Conservation (phyloP, 64 coral and sea anemone species). For the Pachyseris speciosa region DNA sequence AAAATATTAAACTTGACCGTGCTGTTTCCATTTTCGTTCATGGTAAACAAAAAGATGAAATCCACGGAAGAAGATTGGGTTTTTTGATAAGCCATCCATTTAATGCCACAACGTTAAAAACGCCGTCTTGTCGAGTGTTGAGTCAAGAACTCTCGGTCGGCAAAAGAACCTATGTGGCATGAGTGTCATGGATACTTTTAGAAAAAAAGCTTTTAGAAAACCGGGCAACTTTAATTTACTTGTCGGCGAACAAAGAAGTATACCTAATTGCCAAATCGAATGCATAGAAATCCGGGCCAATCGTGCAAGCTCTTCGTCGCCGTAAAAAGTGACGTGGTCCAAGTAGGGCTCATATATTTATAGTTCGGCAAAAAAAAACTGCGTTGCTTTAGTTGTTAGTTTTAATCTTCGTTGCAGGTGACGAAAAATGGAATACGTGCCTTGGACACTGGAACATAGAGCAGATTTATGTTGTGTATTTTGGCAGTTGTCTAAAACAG, state of each 20-base stretch:
- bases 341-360: not conserved
- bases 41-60: not conserved
- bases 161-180: not conserved
- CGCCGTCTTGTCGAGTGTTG: not conserved
- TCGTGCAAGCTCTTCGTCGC: not conserved
- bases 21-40: conserved; percentile 1
- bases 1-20: not conserved
- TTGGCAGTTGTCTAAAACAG: no score
- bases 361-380: not conserved
- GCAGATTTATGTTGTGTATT: no score
- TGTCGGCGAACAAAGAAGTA: not conserved
- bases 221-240: not conserved
- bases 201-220: not conserved
- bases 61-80: not conserved
- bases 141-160: not conserved
- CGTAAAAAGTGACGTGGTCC: not conserved
- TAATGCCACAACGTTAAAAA: not conserved
- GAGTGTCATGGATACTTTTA: not conserved
- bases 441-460: no score
- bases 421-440: no score
- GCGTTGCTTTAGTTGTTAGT: no score
- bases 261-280: conserved; percentile 27
- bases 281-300: not conserved
- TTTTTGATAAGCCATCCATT: not conserved
- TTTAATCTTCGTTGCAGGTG: no score